These are phyloP conservation scores for Cavia porcellus DNA, from an alignment of 2,113 vertebrate genomes.

Conservation along the genomic window DNA sequence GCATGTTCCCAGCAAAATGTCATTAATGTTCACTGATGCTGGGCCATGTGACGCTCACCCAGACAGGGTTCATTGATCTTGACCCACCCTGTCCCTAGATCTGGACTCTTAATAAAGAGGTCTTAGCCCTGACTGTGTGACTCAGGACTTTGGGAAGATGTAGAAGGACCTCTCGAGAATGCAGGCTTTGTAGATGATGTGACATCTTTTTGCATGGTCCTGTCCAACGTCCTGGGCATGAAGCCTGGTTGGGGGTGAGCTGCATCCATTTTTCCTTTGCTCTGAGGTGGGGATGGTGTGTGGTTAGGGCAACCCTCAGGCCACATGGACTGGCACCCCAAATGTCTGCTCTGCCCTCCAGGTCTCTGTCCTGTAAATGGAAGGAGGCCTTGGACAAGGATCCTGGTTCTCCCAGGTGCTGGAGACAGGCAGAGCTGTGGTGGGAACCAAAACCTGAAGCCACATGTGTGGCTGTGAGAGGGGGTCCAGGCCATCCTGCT, in stretches of 20 bases:
- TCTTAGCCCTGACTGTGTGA: neutral
- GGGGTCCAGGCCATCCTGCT: neutral
- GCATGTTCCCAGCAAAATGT: neutral
- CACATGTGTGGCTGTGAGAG: neutral
- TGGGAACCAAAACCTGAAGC: neutral
- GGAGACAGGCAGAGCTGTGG: neutral
- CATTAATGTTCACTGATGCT: accelerated
- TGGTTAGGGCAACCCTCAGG: neutral
- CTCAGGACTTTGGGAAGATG: neutral
- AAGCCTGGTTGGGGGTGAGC: neutral
- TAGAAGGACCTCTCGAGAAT: neutral
- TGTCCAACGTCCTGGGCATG: neutral
- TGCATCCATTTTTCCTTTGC: neutral
- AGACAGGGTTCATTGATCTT: neutral
- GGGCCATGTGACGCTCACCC: neutral
- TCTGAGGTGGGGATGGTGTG: neutral
- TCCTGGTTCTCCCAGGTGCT: too few species aligned
- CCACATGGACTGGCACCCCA: neutral
- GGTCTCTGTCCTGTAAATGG: neutral
- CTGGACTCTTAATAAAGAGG: neutral
- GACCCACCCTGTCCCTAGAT: neutral
- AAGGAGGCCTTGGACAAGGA: neutral
- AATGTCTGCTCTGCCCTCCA: neutral
- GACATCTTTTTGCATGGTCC: neutral
- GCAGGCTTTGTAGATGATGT: neutral